phyloP scores from a whole-genome alignment of 2,113 vertebrate species.

The Megaceryle torquata region DNA sequence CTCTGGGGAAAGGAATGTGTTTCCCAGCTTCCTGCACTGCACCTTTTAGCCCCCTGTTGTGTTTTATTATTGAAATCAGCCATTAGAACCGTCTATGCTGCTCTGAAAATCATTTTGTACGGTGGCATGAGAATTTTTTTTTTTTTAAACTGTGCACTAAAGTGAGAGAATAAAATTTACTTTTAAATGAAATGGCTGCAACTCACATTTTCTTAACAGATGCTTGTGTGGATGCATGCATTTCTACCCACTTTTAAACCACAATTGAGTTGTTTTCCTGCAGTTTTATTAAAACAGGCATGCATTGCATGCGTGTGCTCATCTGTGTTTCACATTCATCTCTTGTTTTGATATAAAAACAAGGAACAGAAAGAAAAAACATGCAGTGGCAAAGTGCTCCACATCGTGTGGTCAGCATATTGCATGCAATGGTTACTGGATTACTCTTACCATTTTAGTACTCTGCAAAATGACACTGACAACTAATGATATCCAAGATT shows the following conservation, averaged over 20 bases:
- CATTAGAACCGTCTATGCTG: slow-evolving; percentile 9
- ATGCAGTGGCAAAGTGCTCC: fast-evolving
- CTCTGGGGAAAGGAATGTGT: slow-evolving; percentile 56
- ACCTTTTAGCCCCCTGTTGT: slow-evolving; percentile 47
- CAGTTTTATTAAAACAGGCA: not conserved
- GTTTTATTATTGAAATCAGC: slow-evolving; percentile 59
- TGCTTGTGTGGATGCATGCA: not conserved
- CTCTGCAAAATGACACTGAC: not conserved
- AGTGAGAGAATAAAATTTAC: not conserved
- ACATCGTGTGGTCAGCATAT: fast-evolving
- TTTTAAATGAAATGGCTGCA: not conserved
- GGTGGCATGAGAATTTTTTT: not conserved
- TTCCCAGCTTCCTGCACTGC: slow-evolving; percentile 34
- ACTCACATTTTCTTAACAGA: not conserved
- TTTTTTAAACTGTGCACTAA: not conserved
- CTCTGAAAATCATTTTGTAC: not conserved
- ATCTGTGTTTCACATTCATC: fast-evolving
- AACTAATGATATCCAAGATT: fast-evolving
- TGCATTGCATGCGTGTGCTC: fast-evolving
- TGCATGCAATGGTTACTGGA: too few relatives aligned
- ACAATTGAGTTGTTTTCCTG: not conserved
- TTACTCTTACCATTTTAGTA: not conserved
- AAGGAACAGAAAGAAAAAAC: not conserved
- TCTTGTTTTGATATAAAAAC: not conserved
- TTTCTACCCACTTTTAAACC: not conserved